A percentile compares a stretch with the other conserved stretches of the same genome.
Conservation (phyloP, 2,797 vertebrate species). For the Semaprochilodus insignis region DNA sequence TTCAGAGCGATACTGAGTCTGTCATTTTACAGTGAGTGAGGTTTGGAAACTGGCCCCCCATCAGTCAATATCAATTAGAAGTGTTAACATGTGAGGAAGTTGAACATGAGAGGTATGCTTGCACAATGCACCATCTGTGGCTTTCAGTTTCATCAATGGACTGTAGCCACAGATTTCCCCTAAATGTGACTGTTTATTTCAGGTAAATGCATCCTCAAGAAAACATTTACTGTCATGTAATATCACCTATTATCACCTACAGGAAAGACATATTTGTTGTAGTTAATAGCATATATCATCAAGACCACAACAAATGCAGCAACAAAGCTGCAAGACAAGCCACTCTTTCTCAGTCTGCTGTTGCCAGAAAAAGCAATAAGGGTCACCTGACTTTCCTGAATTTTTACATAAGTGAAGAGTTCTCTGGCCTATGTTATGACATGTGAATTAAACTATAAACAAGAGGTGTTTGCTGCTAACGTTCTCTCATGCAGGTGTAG, state of each 20-base stretch:
- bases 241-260: background rate
- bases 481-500: too few relatives aligned
- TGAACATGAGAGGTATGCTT: background rate
- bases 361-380: background rate
- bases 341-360: background rate
- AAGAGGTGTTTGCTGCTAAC: too few relatives aligned
- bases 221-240: background rate
- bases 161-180: background rate
- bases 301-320: background rate
- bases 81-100: background rate
- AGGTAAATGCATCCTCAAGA: background rate
- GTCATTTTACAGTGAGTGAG: too few relatives aligned
- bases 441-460: too few relatives aligned
- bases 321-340: background rate
- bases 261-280: background rate
- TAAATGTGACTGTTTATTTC: constrained; percentile 7
- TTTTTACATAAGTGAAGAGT: background rate
- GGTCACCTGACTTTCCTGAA: background rate
- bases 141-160: constrained; percentile 8
- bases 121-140: background rate
- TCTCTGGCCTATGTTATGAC: background rate
- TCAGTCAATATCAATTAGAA: background rate
- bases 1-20: too few relatives aligned
- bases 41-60: too few relatives aligned
- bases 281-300: background rate